These are phyloP conservation scores for Hippocampus abdominalis DNA, from an alignment of 2,113 vertebrate genomes.

Conservation along the genomic window DNA sequence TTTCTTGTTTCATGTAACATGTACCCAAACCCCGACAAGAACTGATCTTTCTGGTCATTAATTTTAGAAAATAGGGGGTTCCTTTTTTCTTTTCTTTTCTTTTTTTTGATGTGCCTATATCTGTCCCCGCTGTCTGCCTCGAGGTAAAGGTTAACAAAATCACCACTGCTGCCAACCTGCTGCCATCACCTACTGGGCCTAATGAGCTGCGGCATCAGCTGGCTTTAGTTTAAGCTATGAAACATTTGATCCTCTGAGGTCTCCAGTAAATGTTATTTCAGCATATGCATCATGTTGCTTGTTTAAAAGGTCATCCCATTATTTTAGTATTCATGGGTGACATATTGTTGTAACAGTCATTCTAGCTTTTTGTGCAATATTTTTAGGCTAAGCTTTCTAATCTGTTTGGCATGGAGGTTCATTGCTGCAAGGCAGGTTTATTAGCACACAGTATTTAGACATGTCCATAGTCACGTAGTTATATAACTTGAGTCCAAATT, in stretches of 20 bases:
- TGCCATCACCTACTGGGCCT: conserved; percentile 57
- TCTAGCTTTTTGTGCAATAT: background rate
- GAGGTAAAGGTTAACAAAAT: conserved; percentile 71
- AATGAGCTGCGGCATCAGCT: conserved; percentile 53
- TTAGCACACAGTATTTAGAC: background rate
- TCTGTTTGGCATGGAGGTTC: background rate
- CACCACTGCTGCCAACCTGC: conserved; percentile 54
- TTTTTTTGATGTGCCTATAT: background rate
- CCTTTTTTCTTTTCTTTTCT: background rate
- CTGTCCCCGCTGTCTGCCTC: conserved; percentile 32
- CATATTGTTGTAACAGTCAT: background rate
- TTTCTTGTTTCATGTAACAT: conserved; percentile 5
- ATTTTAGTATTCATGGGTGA: background rate
- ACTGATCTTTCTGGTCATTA: conserved; percentile 15
- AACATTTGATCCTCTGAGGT: background rate
- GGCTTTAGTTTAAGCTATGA: conserved; percentile 17
- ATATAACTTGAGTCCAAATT: background rate
- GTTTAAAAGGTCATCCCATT: conserved; percentile 25
- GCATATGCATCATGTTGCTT: background rate
- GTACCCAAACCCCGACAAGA: conserved; percentile 12
- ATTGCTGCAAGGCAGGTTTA: background rate
- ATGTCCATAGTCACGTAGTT: background rate
- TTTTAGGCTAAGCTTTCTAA: background rate
- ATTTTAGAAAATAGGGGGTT: conserved; percentile 5
- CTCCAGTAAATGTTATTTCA: background rate